Percentiles rank a stretch among this genome's conserved stretches.
Conservation (phyloP, 2,888 invertebrate species). For the Imbricaverruca yamaguchii region DNA sequence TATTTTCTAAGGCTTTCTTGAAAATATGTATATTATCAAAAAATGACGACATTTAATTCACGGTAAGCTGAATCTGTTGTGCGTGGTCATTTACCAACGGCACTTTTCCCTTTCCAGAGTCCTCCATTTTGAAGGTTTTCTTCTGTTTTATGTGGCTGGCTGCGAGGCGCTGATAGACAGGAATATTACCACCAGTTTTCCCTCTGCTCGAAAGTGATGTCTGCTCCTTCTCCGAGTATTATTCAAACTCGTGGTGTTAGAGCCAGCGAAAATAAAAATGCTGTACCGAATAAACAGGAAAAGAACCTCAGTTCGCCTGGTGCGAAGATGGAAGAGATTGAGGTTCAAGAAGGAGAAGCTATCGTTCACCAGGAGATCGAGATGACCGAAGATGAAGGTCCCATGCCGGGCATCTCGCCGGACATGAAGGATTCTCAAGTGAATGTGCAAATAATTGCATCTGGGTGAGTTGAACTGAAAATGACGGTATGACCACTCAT, state of each 20-base stretch:
- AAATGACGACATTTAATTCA: too few relatives aligned
- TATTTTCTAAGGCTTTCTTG: too few relatives aligned
- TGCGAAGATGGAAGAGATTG: not conserved
- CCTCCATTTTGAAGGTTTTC: constrained; percentile 23
- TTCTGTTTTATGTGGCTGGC: not conserved
- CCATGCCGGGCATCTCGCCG: not conserved
- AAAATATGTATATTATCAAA: too few relatives aligned
- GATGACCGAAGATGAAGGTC: not conserved
- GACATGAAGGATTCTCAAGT: not conserved
- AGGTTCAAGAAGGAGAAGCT: not conserved
- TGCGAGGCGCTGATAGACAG: not conserved
- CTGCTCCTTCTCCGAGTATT: not conserved
- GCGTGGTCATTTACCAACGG: too few relatives aligned
- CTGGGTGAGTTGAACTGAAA: not conserved
- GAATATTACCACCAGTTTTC: not conserved
- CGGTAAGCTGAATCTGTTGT: too few relatives aligned
- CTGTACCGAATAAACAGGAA: not conserved
- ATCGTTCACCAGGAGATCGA: not conserved
- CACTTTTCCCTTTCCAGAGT: constrained; percentile 15
- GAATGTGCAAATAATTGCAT: not conserved
- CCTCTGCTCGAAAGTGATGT: not conserved
- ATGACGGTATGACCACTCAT: too few relatives aligned
- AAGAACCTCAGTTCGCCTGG: not conserved
- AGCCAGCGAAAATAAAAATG: not conserved
- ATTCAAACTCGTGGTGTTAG: not conserved